phyloP scores from a whole-genome alignment of 2,888 invertebrate species.

The Ochropacha duplaris region DNA sequence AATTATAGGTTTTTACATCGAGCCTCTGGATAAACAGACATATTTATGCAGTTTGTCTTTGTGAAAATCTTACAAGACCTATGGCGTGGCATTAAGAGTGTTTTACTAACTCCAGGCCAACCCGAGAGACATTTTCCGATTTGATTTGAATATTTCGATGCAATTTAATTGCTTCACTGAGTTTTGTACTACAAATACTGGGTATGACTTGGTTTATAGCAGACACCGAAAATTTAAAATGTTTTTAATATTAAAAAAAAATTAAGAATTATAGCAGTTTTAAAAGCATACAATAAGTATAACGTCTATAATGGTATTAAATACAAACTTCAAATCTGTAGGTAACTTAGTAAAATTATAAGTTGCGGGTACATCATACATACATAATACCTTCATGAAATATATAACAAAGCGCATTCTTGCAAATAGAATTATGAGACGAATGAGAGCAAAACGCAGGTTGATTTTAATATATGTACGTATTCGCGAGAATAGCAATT shows the following conservation, averaged over 20 bases:
- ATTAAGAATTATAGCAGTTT: no score
- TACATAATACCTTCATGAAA: no score
- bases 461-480: constrained; percentile 67
- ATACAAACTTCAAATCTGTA: neutral
- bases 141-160: constrained; percentile 4
- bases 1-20: no score
- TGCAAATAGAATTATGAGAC: constrained; percentile 72
- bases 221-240: no score
- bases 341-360: no score
- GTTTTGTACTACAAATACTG: neutral
- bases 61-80: no score
- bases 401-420: constrained; percentile 50
- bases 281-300: no score
- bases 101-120: no score
- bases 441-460: constrained; percentile 72
- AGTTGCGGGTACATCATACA: constrained; percentile 21
- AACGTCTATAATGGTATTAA: neutral
- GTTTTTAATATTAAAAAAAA: no score
- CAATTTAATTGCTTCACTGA: neutral
- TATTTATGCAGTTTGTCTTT: no score
- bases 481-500: constrained; percentile 50
- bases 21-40: no score
- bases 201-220: neutral
- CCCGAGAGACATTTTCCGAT: constrained; percentile 17
- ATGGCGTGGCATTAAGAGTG: no score